Evolutionary conservation across 2,113 vertebrate genomes (phyloP), one percentile per base, ranked within the genome.

Genomic region (Cervus canadensis): DNA sequence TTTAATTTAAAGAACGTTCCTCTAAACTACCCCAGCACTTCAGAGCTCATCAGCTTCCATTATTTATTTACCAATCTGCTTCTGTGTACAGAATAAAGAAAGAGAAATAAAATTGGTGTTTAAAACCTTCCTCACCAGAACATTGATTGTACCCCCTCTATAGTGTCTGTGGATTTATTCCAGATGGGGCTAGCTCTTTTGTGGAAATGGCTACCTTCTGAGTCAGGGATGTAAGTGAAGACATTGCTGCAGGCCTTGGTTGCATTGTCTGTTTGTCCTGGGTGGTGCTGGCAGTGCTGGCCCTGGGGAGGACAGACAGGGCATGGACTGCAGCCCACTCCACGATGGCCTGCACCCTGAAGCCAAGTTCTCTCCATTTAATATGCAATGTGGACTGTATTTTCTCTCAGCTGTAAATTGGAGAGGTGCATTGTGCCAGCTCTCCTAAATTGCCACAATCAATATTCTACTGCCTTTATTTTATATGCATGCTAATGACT

Each of bases 401-500:
- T 98, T 98, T 97, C 86, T 62, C 6, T 67, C 87, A 50, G 0
- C 91, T 21, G 2, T 95, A 67, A 93, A 89, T 83, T 93, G 90
- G 71, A 91, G 83, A n/a, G 48, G 90, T 67, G 12, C 56, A 10
- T 48, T 71, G 60, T 93, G 91, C 97, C 90, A 89, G 26, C 62
- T 57, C 87, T 87, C 57, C 76, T 89, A 91, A 93, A 97, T 96
- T 93, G 94, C 83, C 91, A 88, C 78, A 57, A 54, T 95, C 96
- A 89, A 36, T 98, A 94, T 96, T 95, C 88, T 57, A 14, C 21
- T 59, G 88, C 90, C 82, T 96, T 97, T 95, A 93, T 95, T 96
- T 97, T 89, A 95, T 98, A 91, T 90, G 91, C 74, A 92, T 54
- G 43, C 78, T 96, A 87, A 95, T 97, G 89, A 81, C 56, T 96